Evolutionary conservation across 1,140 invertebrate species (phyloP), one percentile per base, ranked within the genome.

Genomic region (Lucilia sericata): DNA sequence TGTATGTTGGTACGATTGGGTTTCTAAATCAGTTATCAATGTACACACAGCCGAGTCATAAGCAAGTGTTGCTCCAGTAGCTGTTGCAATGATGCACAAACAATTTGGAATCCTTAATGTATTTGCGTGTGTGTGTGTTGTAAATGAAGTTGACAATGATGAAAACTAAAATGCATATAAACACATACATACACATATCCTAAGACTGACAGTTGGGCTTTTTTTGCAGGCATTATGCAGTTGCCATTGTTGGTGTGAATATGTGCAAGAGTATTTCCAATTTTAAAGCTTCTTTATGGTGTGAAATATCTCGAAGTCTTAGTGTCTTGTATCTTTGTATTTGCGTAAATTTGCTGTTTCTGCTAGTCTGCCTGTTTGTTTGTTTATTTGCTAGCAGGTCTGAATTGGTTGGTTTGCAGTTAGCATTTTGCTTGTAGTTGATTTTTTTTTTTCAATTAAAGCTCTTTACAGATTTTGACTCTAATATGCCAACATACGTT

Each of bases 81-180:
- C 51, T 17, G 51, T 55, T 55, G 51, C 13, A 55, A 55, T 17
- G 17, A 25, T 70, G 65, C n/a, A 70, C 65, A 70, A 1, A 42
- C 2, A 42, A 42, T 42, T 42, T 42, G 42, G 42, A 42, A 42
- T 42, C 42, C 42, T 42, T 42, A 42, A 42, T 42, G 5, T 30
- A 30, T n/a, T n/a, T 30, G 25, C 5, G 42, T 42, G 10, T 7
- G 0, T 42, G 42, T 42, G 10, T 8, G 7, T 8, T 21, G 65
- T n/a, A 70, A 70, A 70, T 70, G 65, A 70, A 70, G 65, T 70
- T 70, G 65, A 70, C 65, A 70, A 70, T 70, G 19, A 70, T 70
- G 65, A 70, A 70, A 70, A 70, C 65, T 70, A 21, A 70, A 19
- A 70, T 70, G 19, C 65, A 70, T 10, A 60, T 5, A 60, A 8